Evolutionary conservation across 2,113 vertebrate species (phyloP), one percentile per base, ranked within the genome.

Genomic region (Empidonax alnorum): DNA sequence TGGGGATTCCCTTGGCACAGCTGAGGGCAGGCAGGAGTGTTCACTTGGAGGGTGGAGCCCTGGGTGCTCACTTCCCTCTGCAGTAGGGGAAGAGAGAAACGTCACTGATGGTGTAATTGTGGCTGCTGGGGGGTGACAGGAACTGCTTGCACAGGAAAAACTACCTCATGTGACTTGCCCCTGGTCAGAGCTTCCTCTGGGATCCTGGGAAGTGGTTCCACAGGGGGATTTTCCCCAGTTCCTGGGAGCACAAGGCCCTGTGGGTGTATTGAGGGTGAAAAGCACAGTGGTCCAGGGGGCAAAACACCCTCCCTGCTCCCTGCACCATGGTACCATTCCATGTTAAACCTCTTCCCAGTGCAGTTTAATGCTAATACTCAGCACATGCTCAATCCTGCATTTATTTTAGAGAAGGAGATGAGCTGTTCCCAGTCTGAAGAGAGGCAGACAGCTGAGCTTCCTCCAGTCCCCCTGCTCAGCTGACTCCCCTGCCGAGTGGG

Each of bases 281-380:
- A 67, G 55, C 50, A 17, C 12, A n/a, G 24, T 3, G 30, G 2
- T 10, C 6, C 35, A 25, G 47, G 10, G 68, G 28, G 39, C 59
- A 39, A 9, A 68, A 22, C 17, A 10, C 19, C 41, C 35, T 65
- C 42, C 1, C 0, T 19, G 30, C 12, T 76, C 49, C 71, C 46
- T 44, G n/a, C 17, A 0, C 0, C 1, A 24, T 10, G 3, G 6
- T 14, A 3, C 12, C n/a, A 41, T 41, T 61, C 37, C 8, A 1
- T 2, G 18, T 12, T 56, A 59, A 39, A 46, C n/a, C 37, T 67
- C 58, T 47, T 35, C 41, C 56, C 24, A 18, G 41, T 14, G 33
- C n/a, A 31, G 1, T 18, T 58, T 8, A 31, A 4, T 50, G 41
- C 35, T 58, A 10, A 21, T 46, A 20, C 2, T 78, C 77, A 65